Evolutionary conservation across 2,888 invertebrate genomes (phyloP).

Genomic region (Platycnemis pennipes): DNA sequence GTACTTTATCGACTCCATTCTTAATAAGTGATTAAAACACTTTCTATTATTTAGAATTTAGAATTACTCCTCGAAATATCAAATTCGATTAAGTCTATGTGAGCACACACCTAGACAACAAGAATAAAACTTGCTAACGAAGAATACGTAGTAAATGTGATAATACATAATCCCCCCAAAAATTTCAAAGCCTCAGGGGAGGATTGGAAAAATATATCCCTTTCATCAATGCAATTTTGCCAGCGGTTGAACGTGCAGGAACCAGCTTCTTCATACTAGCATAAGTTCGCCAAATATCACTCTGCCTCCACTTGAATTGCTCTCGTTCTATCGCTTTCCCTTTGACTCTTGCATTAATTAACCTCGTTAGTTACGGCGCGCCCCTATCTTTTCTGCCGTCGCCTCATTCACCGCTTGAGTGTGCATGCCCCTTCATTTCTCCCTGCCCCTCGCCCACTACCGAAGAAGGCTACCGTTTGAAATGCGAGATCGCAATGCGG

Average conservation of each 20-base stretch:
- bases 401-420: constrained; percentile 5
- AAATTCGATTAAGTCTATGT: too few relatives aligned
- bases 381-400: not conserved
- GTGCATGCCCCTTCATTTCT: not conserved
- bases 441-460: not conserved
- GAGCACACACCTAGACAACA: too few relatives aligned
- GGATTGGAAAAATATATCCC: too few relatives aligned
- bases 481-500: constrained; percentile 4
- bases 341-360: constrained; percentile 54
- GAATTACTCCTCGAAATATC: too few relatives aligned
- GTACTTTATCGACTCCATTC: too few relatives aligned
- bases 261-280: not conserved
- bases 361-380: constrained; percentile 51
- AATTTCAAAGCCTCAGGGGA: too few relatives aligned
- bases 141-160: too few relatives aligned
- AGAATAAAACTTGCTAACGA: too few relatives aligned
- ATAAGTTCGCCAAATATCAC: not conserved
- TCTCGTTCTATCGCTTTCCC: constrained; percentile 23
- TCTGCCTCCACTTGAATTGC: not conserved
- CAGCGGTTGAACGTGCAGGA: not conserved
- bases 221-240: not conserved
- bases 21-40: too few relatives aligned
- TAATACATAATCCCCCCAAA: too few relatives aligned
- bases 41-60: too few relatives aligned
- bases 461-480: not conserved